Evolutionary conservation across 2,797 vertebrate genomes (phyloP).

Genomic region (Novumbra hubbsi): DNA sequence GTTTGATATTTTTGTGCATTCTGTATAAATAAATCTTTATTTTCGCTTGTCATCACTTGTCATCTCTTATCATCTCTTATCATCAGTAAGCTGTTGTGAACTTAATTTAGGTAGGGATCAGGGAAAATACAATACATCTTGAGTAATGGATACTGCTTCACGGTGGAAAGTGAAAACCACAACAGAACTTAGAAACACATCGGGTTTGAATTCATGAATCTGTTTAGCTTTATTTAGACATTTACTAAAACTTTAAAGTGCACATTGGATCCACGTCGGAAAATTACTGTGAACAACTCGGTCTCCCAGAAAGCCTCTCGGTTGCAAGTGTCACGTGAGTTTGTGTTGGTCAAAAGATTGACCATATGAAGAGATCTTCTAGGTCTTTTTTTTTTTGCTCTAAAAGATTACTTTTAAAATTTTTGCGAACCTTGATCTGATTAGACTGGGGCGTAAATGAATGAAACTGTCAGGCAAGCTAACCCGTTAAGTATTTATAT

Average conservation of each 20-base stretch:
- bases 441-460: not conserved
- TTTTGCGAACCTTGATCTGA: not conserved
- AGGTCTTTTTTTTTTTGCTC: not conserved
- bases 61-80: not conserved
- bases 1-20: conserved; percentile 20
- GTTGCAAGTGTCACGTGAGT: not conserved
- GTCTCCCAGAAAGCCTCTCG: not conserved
- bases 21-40: conserved; percentile 36
- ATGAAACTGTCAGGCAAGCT: not conserved
- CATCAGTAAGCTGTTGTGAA: too few species aligned
- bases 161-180: not conserved
- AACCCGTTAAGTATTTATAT: not conserved
- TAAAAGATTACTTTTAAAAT: not conserved
- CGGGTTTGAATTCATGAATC: not conserved
- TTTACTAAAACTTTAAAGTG: not conserved
- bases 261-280: not conserved
- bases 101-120: too few species aligned
- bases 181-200: not conserved
- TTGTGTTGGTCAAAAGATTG: not conserved
- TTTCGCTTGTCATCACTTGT: conserved; percentile 2
- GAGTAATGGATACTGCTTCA: not conserved
- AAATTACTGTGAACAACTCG: not conserved
- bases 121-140: not conserved
- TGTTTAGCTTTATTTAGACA: not conserved
- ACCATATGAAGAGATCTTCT: not conserved